phyloP scores from a whole-genome alignment of 2,888 invertebrate species.

The Chromoteleia sp. region DNA sequence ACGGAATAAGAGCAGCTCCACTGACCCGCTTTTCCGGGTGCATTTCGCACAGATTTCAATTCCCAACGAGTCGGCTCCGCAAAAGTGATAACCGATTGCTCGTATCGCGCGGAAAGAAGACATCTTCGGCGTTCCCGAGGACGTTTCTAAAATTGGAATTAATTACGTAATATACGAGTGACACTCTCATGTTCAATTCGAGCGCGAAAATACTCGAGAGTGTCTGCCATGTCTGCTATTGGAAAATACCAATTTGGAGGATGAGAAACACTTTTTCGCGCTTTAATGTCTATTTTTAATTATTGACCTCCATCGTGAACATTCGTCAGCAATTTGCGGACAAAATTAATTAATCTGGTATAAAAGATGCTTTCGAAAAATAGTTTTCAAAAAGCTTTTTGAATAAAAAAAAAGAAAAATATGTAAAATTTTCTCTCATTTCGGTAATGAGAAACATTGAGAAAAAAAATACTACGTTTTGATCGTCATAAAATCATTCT shows the following conservation, averaged over 20 bases:
- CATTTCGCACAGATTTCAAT: constrained; percentile 24
- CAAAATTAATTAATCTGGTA: too few species aligned
- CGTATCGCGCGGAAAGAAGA: too few species aligned
- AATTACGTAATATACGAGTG: constrained; percentile 29
- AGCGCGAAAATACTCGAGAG: constrained; percentile 13
- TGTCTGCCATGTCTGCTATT: background rate
- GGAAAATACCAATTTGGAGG: background rate
- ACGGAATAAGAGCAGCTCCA: constrained; percentile 49
- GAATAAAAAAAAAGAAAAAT: too few species aligned
- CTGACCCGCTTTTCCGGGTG: constrained; percentile 66
- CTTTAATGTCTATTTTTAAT: constrained; percentile 32
- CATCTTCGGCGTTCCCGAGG: background rate
- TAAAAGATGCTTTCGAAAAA: too few species aligned
- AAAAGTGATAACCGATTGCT: too few species aligned
- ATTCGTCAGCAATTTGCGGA: constrained; percentile 32
- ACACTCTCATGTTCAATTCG: constrained; percentile 8
- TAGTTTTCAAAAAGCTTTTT: too few species aligned
- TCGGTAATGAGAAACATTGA: too few species aligned
- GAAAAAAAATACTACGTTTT: too few species aligned
- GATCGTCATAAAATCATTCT: too few species aligned
- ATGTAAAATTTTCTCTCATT: too few species aligned
- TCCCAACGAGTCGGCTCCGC: background rate
- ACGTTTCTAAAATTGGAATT: constrained; percentile 8
- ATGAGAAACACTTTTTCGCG: background rate
- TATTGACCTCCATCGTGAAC: constrained; percentile 32